These are phyloP conservation scores for Heterotilapia buettikoferi DNA, from an alignment of 2,113 vertebrate species.

Conservation along the genomic window DNA sequence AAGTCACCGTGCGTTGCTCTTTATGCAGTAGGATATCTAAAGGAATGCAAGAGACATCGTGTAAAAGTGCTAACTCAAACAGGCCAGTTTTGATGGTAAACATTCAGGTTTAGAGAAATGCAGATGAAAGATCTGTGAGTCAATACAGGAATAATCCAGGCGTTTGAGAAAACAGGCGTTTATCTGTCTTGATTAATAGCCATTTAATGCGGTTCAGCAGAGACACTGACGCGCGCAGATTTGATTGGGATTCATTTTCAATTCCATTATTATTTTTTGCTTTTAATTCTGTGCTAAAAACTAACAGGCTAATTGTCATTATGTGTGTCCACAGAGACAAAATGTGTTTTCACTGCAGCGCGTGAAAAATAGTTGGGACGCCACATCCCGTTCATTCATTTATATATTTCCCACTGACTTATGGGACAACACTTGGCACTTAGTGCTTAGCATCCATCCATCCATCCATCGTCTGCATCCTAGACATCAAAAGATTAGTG, in stretches of 20 bases:
- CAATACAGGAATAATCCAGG: not conserved
- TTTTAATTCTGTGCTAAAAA: not conserved
- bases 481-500: conserved; percentile 23
- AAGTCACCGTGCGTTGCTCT: not conserved
- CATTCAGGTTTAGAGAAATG: not conserved
- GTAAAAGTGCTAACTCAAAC: not conserved
- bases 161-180: not conserved
- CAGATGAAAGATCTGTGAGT: not conserved
- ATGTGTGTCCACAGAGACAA: not conserved
- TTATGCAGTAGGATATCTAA: not conserved
- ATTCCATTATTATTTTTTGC: not conserved
- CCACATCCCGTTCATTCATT: conserved; percentile 34
- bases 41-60: not conserved
- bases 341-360: conserved; percentile 15
- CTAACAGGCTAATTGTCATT: not conserved
- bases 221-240: not conserved
- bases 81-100: not conserved
- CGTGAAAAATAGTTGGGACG: conserved; percentile 7
- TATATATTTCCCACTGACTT: conserved; percentile 33
- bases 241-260: not conserved
- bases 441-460: conserved; percentile 31
- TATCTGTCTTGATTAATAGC: not conserved
- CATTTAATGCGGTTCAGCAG: not conserved
- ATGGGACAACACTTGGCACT: conserved; percentile 42
- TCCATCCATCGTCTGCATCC: conserved; percentile 13